These are phyloP conservation scores for Drosophila lini DNA, from an alignment of 1,140 invertebrate genomes.

Conservation along the genomic window DNA sequence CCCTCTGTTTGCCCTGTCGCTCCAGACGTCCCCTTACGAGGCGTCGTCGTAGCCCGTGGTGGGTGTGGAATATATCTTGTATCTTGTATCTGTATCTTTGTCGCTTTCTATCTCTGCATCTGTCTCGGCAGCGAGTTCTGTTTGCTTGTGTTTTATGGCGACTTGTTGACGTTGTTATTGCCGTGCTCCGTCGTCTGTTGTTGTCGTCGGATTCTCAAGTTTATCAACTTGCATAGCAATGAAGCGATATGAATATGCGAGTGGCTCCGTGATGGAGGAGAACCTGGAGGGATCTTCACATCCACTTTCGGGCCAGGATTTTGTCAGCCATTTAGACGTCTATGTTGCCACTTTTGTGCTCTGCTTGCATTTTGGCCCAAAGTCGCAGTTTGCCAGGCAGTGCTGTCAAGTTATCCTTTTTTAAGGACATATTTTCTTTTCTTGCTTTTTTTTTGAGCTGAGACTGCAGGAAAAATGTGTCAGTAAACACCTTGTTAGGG, in stretches of 20 bases:
- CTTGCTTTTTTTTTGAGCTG: background rate
- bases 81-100: slow-evolving; percentile 32
- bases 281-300: background rate
- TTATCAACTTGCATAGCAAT: slow-evolving; percentile 72
- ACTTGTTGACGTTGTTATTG: slow-evolving; percentile 61
- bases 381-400: background rate
- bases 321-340: slow-evolving; percentile 23
- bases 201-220: slow-evolving; percentile 63
- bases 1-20: slow-evolving; percentile 48
- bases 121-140: slow-evolving; percentile 23
- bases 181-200: slow-evolving; percentile 35
- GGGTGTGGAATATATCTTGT: slow-evolving; percentile 18
- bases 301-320: slow-evolving; percentile 20
- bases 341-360: slow-evolving; percentile 8
- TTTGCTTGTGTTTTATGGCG: slow-evolving; percentile 69
- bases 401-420: slow-evolving; percentile 10
- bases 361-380: slow-evolving; percentile 24
- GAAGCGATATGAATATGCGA: slow-evolving; percentile 58
- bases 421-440: background rate
- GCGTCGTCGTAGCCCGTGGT: background rate
- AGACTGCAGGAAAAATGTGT: slow-evolving; percentile 2
- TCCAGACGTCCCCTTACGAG: slow-evolving; percentile 16
- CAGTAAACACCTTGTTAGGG: background rate
- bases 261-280: slow-evolving; percentile 2
- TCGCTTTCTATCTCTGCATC: slow-evolving; percentile 27